Evolutionary conservation across 2,113 vertebrate species (phyloP).

Genomic region (Cyrtonyx montezumae): DNA sequence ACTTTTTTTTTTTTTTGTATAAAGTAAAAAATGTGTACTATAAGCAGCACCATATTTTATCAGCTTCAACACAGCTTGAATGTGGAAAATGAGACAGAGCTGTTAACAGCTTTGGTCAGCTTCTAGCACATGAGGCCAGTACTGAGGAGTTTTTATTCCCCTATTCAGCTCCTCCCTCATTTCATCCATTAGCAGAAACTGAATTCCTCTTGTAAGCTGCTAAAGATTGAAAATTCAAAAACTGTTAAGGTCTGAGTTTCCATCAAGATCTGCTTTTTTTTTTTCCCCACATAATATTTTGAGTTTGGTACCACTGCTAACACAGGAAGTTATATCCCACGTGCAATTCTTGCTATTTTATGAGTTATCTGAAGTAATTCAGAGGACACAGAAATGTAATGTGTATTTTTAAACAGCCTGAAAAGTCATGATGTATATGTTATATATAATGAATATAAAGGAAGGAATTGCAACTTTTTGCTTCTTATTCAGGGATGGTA

Average conservation of each 20-base stretch:
- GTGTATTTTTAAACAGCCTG: neutral
- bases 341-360: neutral
- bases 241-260: neutral
- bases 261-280: neutral
- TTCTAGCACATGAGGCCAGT: neutral
- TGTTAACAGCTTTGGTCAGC: neutral
- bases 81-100: conserved; percentile 5
- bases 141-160: neutral
- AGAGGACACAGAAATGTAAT: neutral
- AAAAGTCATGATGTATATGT: neutral
- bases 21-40: conserved; percentile 15
- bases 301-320: neutral
- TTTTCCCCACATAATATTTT: neutral
- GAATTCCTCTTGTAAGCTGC: neutral
- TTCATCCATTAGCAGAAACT: neutral
- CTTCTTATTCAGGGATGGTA: neutral
- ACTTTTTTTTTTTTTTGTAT: conserved; percentile 37
- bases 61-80: conserved; percentile 12
- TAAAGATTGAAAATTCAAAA: neutral
- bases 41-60: neutral
- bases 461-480: neutral
- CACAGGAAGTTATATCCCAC: neutral
- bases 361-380: neutral
- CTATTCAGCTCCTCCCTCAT: neutral
- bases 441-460: neutral